A percentile compares a stretch with the other conserved stretches of the same genome.
Evolutionary conservation across 2,888 invertebrate genomes (phyloP).

Genomic region (Diplazon laetatorius): DNA sequence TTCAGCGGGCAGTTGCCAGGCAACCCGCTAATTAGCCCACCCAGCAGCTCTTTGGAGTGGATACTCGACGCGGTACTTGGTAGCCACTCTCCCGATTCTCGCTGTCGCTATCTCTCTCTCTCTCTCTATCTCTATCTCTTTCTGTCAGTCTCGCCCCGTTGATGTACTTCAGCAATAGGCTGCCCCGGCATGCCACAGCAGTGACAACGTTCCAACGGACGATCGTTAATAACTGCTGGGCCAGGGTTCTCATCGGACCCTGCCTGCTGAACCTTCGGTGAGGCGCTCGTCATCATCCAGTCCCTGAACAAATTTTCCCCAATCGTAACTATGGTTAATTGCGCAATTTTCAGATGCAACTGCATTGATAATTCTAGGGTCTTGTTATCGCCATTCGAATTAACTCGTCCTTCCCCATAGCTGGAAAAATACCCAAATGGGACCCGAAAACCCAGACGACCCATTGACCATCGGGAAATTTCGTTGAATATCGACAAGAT

Average conservation of each 20-base stretch:
- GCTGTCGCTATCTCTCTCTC: constrained; percentile 58
- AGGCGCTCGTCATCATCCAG: constrained; percentile 29
- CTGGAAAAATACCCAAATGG: no score
- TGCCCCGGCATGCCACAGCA: constrained; percentile 45
- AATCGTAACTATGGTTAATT: not conserved
- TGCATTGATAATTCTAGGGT: not conserved
- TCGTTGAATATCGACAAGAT: no score
- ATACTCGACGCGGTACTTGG: constrained; percentile 80
- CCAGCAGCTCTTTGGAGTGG: constrained; percentile 82
- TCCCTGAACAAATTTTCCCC: constrained; percentile 46
- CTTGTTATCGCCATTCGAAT: not conserved
- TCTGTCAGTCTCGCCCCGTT: constrained; percentile 55
- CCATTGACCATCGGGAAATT: no score
- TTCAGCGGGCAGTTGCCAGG: constrained; percentile 76
- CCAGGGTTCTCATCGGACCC: constrained; percentile 24
- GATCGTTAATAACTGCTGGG: constrained; percentile 69
- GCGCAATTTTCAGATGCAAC: not conserved
- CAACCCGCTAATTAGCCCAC: constrained; percentile 83
- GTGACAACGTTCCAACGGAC: constrained; percentile 70
- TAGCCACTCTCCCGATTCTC: constrained; percentile 73
- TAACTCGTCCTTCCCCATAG: no score
- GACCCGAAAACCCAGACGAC: no score
- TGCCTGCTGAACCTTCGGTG: not conserved
- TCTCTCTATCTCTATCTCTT: constrained; percentile 58
- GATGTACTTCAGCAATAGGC: constrained; percentile 26